Conservation (phyloP, 2,888 invertebrate genomes). For the Cheilosia impressa region DNA sequence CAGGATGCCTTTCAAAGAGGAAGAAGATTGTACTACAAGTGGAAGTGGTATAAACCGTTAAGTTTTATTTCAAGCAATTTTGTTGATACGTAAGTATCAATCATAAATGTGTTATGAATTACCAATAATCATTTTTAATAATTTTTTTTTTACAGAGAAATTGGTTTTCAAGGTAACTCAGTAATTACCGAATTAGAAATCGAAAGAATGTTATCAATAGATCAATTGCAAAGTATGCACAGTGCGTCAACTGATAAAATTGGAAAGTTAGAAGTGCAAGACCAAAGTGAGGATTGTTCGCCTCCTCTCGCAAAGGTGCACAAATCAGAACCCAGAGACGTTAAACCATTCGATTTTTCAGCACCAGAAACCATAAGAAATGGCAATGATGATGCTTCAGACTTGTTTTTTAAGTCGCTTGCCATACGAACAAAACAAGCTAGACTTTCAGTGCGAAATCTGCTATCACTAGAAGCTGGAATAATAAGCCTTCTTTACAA, state of each 20-base stretch:
- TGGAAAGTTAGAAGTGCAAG: neutral
- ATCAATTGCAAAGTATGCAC: neutral
- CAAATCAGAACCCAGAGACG: neutral
- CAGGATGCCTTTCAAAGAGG: conserved; percentile 1
- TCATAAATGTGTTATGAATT: neutral
- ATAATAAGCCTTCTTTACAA: too few species aligned
- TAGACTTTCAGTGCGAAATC: too few species aligned
- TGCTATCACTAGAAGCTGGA: too few species aligned
- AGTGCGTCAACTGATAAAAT: neutral
- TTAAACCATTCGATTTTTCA: neutral
- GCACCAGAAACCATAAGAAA: neutral
- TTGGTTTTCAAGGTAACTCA: too few species aligned
- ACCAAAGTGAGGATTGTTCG: neutral
- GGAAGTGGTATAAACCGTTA: conserved; percentile 13
- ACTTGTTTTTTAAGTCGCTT: too few species aligned
- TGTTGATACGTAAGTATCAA: neutral
- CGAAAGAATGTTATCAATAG: neutral
- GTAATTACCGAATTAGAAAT: too few species aligned
- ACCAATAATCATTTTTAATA: neutral
- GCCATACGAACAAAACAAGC: too few species aligned
- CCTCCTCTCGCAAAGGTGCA: neutral
- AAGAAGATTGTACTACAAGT: neutral
- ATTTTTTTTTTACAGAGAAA: too few species aligned
- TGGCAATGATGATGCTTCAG: too few species aligned
- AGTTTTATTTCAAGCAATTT: neutral